Conservation (phyloP, 2,113 vertebrate genomes). For the Hydropotes inermis region DNA sequence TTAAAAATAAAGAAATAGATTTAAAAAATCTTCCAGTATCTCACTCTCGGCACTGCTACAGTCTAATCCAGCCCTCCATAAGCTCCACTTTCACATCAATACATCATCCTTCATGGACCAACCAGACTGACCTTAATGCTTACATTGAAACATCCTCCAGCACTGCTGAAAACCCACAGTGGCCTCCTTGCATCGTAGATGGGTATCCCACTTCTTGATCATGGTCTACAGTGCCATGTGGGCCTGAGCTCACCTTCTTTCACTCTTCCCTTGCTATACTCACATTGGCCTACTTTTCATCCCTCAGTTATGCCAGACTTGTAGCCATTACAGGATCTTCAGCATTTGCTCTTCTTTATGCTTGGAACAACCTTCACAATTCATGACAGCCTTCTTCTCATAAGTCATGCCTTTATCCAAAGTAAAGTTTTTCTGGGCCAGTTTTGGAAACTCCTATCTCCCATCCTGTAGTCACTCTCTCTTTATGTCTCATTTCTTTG, state of each 20-base stretch:
- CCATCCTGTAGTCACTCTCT: not conserved
- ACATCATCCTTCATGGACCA: not conserved
- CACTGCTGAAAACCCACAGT: not conserved
- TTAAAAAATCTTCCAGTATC: not conserved
- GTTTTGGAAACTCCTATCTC: not conserved
- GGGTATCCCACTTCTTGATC: not conserved
- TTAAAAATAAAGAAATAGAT: not conserved
- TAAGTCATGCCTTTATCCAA: not conserved
- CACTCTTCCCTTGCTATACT: not conserved
- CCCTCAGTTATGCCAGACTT: not conserved
- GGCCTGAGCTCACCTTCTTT: not conserved
- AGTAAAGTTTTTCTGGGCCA: not conserved
- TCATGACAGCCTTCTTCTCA: not conserved
- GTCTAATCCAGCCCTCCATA: not conserved
- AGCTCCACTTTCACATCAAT: not conserved
- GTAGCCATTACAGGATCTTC: not conserved
- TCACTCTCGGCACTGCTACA: not conserved
- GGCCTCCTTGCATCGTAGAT: not conserved
- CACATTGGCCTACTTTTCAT: not conserved
- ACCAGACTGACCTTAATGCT: not conserved
- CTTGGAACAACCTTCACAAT: not conserved
- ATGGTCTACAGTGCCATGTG: fast-evolving
- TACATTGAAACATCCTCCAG: not conserved
- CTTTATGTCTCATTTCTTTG: not conserved
- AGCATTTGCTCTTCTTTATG: not conserved